A percentile compares a stretch with the other conserved stretches of the same genome.
Evolutionary conservation across 2,888 invertebrate species (phyloP).

Genomic region (Watsonalla binaria): DNA sequence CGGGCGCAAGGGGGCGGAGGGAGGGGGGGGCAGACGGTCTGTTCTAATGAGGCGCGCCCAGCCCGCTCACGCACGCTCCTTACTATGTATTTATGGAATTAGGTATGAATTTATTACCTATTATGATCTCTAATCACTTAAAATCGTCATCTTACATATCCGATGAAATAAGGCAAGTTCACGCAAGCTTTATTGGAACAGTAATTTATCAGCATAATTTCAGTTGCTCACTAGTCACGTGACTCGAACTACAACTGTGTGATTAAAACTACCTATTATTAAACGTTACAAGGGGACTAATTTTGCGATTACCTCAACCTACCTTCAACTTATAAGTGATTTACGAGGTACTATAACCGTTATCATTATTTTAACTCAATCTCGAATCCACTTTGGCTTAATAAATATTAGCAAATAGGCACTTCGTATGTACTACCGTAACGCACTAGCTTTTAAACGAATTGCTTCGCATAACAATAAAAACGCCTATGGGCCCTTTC

Average conservation of each 20-base stretch:
- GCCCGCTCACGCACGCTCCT: constrained; percentile 52
- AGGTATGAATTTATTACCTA: constrained; percentile 46
- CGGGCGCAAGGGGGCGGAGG: constrained; percentile 33
- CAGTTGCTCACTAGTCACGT: no score
- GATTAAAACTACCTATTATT: background rate
- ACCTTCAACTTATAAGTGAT: constrained; percentile 1
- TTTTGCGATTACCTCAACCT: background rate
- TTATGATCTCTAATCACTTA: constrained; percentile 44
- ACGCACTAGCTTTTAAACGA: constrained; percentile 76
- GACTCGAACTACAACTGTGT: no score
- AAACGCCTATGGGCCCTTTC: constrained; percentile 71
- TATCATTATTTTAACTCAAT: constrained; percentile 46
- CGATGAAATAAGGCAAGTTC: background rate
- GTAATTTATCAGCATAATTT: no score
- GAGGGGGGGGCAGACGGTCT: constrained; percentile 34
- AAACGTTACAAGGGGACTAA: background rate
- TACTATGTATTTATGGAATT: constrained; percentile 42
- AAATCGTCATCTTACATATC: background rate
- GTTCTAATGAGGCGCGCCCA: constrained; percentile 63
- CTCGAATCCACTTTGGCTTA: constrained; percentile 46
- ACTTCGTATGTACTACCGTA: constrained; percentile 66
- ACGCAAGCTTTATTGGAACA: background rate
- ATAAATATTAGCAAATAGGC: constrained; percentile 75
- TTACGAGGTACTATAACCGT: constrained; percentile 39
- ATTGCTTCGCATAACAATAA: constrained; percentile 77